phyloP scores from a whole-genome alignment of 2,113 vertebrate species.

The Nibea albiflora region DNA sequence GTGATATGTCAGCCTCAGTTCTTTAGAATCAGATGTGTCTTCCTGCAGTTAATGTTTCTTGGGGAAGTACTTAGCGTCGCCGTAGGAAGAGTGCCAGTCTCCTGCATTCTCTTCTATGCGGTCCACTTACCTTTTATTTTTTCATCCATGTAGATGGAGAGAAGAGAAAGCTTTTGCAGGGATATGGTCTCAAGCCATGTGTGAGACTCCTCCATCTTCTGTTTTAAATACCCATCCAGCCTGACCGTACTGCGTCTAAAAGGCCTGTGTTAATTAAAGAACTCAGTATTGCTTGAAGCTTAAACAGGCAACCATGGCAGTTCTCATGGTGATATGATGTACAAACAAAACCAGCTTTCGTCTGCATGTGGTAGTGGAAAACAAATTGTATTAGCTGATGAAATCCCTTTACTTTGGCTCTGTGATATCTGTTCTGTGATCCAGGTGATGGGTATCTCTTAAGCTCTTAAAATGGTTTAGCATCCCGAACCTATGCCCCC shows the following conservation, averaged over 20 bases:
- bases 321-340: background rate
- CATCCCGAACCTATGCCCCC: slow-evolving; percentile 15
- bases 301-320: background rate
- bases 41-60: background rate
- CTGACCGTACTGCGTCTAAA: slow-evolving; percentile 8
- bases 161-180: slow-evolving; percentile 5
- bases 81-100: too few relatives aligned
- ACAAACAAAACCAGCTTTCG: background rate
- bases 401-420: slow-evolving; percentile 6
- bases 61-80: background rate
- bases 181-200: slow-evolving; percentile 6
- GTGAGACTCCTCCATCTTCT: slow-evolving; percentile 2
- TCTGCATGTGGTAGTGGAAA: background rate
- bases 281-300: slow-evolving; percentile 6
- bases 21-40: background rate
- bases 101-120: background rate
- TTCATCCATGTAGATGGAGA: background rate
- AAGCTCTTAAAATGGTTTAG: slow-evolving; percentile 54
- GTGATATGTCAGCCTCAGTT: background rate
- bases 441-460: slow-evolving; percentile 34
- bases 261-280: background rate
- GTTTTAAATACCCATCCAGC: slow-evolving; percentile 6
- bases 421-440: slow-evolving; percentile 30
- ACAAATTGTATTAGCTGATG: slow-evolving; percentile 11
- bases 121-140: background rate